These are phyloP conservation scores for Ibycter americanus DNA, from an alignment of 2,797 vertebrate species.

Conservation along the genomic window DNA sequence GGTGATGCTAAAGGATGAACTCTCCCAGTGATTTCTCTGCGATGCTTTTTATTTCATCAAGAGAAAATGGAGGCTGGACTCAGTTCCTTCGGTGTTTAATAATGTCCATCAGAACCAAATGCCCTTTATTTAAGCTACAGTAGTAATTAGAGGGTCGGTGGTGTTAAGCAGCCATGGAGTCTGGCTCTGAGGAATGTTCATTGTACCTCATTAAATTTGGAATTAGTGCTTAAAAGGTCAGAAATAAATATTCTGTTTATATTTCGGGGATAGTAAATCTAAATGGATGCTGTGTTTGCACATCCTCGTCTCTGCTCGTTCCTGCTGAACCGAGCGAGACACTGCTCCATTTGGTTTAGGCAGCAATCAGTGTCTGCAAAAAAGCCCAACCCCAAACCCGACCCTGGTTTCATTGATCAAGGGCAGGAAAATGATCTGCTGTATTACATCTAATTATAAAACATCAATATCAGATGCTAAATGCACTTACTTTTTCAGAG, in stretches of 20 bases:
- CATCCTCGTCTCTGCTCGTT: constrained; percentile 45
- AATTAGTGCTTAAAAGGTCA: constrained; percentile 78
- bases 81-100: constrained; percentile 57
- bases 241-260: constrained; percentile 78
- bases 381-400: constrained; percentile 50
- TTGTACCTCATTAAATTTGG: constrained; percentile 76
- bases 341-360: constrained; percentile 28
- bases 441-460: constrained; percentile 77
- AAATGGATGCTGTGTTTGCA: constrained; percentile 53
- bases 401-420: constrained; percentile 68
- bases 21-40: constrained; percentile 22
- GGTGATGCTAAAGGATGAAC: constrained; percentile 45
- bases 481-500: constrained; percentile 50
- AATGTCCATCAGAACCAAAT: constrained; percentile 62
- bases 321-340: neutral
- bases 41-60: constrained; percentile 60
- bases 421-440: constrained; percentile 69
- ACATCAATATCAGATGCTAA: constrained; percentile 68
- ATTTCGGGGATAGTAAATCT: constrained; percentile 70
- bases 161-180: constrained; percentile 69
- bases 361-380: constrained; percentile 51
- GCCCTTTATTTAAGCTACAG: constrained; percentile 67
- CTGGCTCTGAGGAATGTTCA: constrained; percentile 72
- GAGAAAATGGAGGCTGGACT: constrained; percentile 68
- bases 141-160: constrained; percentile 73